Conservation (phyloP, 2,888 invertebrate genomes). For the Tinea pellionella region DNA sequence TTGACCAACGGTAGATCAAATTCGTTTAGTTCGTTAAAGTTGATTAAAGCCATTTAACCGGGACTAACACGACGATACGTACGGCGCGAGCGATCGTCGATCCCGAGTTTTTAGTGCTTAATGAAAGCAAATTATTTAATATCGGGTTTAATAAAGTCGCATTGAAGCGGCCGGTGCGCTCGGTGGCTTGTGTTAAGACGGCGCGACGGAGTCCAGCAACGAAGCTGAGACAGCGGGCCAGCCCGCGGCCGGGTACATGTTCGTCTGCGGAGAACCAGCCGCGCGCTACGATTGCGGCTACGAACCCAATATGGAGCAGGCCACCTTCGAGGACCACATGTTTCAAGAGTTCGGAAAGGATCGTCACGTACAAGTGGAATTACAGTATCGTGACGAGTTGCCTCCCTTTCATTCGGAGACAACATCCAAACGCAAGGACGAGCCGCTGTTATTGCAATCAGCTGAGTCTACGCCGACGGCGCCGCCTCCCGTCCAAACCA, state of each 20-base stretch:
- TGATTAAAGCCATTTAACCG: slow-evolving; percentile 71
- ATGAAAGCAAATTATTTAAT: slow-evolving; percentile 66
- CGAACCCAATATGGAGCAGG: slow-evolving; percentile 72
- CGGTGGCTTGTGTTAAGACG: slow-evolving; percentile 31
- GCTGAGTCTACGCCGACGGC: slow-evolving; percentile 40
- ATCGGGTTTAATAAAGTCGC: slow-evolving; percentile 28
- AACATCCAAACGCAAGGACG: slow-evolving; percentile 51
- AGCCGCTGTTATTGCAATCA: slow-evolving; percentile 48
- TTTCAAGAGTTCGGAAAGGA: slow-evolving; percentile 80
- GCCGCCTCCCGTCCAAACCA: slow-evolving; percentile 55
- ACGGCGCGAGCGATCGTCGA: slow-evolving; percentile 61
- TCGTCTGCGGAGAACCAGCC: slow-evolving; percentile 54
- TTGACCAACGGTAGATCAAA: slow-evolving; percentile 69
- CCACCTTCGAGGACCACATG: slow-evolving; percentile 81
- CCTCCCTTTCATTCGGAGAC: slow-evolving; percentile 33
- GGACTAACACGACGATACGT: slow-evolving; percentile 60
- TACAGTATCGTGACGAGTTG: slow-evolving; percentile 61
- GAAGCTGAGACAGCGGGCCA: slow-evolving; percentile 60
- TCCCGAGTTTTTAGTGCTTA: slow-evolving; percentile 49
- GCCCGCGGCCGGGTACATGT: slow-evolving; percentile 62
- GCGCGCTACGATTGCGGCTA: slow-evolving; percentile 49
- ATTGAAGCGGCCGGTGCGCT: slow-evolving; percentile 16
- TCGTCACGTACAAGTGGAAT: slow-evolving; percentile 55
- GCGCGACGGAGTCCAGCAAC: slow-evolving; percentile 61
- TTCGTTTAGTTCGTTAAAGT: slow-evolving; percentile 70